Percentiles rank a stretch among this genome's conserved stretches.
Conservation (phyloP, 2,888 invertebrate species). For the Sinohyriopsis cumingii region DNA sequence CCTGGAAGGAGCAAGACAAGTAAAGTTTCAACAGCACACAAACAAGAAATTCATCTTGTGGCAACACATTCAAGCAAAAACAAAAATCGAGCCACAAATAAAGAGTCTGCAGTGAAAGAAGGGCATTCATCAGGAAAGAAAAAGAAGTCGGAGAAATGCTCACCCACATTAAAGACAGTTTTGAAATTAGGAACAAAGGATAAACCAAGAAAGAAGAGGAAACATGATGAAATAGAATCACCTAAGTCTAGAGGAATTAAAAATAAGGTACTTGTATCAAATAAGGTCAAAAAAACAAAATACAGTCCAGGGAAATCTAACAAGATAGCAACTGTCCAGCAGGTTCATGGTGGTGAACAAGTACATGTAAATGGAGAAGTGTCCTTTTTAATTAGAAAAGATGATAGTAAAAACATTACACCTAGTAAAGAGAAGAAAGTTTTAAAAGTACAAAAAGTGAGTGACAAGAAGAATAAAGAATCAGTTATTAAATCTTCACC, state of each 20-base stretch:
- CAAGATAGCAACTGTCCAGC: not conserved
- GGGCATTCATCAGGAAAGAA: conserved; percentile 2
- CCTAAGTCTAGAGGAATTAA: no score
- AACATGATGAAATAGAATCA: no score
- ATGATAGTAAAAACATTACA: not conserved
- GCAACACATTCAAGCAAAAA: not conserved
- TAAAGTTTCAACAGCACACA: conserved; percentile 2
- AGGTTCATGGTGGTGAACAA: not conserved
- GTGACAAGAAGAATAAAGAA: conserved; percentile 1
- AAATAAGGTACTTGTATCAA: not conserved
- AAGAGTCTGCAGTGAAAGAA: conserved; percentile 3
- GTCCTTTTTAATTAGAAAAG: not conserved
- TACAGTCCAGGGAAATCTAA: not conserved
- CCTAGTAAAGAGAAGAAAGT: not conserved
- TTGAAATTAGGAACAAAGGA: no score
- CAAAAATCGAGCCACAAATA: conserved; percentile 5
- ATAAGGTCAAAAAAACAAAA: not conserved
- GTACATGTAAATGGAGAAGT: not conserved
- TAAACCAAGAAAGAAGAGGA: no score
- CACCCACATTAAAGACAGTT: no score
- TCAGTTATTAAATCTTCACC: not conserved
- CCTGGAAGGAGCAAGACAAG: conserved; percentile 4
- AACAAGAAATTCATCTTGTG: not conserved
- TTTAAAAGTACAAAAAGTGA: conserved; percentile 7
- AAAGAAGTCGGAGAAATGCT: no score